Conservation (phyloP, 2,888 invertebrate genomes). For the Polietes domitor region DNA sequence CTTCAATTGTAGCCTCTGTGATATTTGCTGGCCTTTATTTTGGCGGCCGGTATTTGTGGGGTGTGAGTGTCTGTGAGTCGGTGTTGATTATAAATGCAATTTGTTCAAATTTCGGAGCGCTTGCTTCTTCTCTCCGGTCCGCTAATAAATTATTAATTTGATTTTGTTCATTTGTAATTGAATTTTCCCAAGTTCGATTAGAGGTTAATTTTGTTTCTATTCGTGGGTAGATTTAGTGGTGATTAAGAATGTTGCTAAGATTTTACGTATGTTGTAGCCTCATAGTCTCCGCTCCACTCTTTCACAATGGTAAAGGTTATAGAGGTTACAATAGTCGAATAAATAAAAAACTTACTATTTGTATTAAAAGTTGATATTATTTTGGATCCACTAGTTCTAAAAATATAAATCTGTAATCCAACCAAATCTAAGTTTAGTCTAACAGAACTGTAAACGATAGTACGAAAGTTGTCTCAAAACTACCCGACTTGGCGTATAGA, state of each 20-base stretch:
- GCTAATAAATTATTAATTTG: conserved; percentile 60
- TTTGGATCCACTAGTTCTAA: too few species aligned
- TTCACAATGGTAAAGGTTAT: neutral
- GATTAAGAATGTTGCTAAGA: neutral
- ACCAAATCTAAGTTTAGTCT: too few species aligned
- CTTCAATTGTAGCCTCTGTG: conserved; percentile 52
- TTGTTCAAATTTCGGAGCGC: conserved; percentile 46
- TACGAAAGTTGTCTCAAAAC: too few species aligned
- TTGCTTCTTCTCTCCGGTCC: conserved; percentile 26
- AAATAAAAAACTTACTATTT: too few species aligned
- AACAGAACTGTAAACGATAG: too few species aligned
- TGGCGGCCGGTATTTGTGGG: neutral
- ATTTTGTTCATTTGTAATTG: conserved; percentile 62
- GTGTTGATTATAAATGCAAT: conserved; percentile 64
- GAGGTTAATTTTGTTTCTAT: conserved; percentile 51
- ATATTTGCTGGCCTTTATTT: conserved; percentile 16
- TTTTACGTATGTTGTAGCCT: neutral
- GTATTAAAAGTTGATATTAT: too few species aligned
- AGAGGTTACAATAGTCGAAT: neutral
- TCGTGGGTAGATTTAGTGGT: neutral
- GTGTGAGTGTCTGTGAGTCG: conserved; percentile 43
- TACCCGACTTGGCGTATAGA: too few species aligned
- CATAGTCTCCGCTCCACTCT: neutral
- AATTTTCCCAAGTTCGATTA: conserved; percentile 57
- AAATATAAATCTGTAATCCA: too few species aligned